phyloP scores from a whole-genome alignment of 2,797 vertebrate species.

The Meda fulgida region DNA sequence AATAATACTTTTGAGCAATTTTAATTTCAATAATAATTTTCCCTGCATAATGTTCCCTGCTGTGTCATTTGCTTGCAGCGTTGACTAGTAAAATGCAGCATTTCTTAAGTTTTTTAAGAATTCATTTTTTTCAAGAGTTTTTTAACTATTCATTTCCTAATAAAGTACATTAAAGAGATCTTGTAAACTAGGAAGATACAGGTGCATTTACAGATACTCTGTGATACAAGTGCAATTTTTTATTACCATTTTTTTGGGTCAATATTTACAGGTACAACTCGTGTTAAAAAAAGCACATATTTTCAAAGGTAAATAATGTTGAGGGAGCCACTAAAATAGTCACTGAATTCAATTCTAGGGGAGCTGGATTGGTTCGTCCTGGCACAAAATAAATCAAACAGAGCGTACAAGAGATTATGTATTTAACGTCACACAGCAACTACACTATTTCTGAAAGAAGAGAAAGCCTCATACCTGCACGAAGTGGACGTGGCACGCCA shows the following conservation, averaged over 20 bases:
- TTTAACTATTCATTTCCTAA: not conserved
- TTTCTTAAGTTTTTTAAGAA: too few relatives aligned
- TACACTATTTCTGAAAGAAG: not conserved
- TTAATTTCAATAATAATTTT: not conserved
- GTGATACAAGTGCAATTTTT: too few relatives aligned
- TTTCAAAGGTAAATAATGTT: not conserved
- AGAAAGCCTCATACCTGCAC: constrained; percentile 85
- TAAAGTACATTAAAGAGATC: not conserved
- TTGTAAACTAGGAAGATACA: not conserved
- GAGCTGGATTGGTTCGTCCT: not conserved
- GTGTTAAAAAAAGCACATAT: not conserved
- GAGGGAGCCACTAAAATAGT: not conserved
- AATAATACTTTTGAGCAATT: not conserved
- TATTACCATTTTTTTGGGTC: not conserved
- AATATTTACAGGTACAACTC: not conserved
- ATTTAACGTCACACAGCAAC: not conserved
- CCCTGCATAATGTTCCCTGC: too few relatives aligned
- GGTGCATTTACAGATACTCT: too few relatives aligned
- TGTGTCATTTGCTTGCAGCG: not conserved
- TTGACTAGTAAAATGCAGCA: too few relatives aligned
- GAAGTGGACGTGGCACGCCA: constrained; percentile 95
- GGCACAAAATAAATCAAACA: not conserved
- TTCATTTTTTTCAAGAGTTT: too few relatives aligned
- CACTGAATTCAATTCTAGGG: not conserved
- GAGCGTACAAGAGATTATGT: too few relatives aligned